Evolutionary conservation across 2,797 vertebrate genomes (phyloP).

Genomic region (Gephyroberyx darwinii): DNA sequence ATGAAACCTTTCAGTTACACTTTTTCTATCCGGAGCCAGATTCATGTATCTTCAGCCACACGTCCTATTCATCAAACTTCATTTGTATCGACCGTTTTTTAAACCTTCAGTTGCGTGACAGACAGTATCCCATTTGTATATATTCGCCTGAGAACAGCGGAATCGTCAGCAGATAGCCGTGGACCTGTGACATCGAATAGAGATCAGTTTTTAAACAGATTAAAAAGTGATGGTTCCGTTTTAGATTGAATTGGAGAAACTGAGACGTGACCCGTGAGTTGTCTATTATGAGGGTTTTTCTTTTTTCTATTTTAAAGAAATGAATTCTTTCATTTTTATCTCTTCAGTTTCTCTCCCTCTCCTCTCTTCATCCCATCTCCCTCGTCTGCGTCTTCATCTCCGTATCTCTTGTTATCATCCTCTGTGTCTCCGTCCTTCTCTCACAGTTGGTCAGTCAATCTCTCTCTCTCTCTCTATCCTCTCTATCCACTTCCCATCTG

Average conservation of each 20-base stretch:
- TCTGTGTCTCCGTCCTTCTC: not conserved
- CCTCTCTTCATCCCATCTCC: no score
- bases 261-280: conserved; percentile 28
- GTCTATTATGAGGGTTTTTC: conserved; percentile 39
- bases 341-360: no score
- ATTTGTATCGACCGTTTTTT: conserved; percentile 63
- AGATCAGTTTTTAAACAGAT: conserved; percentile 61
- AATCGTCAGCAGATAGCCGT: conserved; percentile 47
- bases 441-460: not conserved
- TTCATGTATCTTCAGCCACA: conserved; percentile 8
- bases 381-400: no score
- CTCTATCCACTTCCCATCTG: conserved; percentile 21
- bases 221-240: conserved; percentile 52
- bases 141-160: conserved; percentile 57
- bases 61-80: conserved; percentile 36
- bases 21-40: conserved; percentile 26
- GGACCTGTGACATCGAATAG: conserved; percentile 41
- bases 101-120: conserved; percentile 32
- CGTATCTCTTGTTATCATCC: not conserved
- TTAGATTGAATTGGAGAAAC: conserved; percentile 50
- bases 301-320: conserved; percentile 35
- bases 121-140: conserved; percentile 52
- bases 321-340: not conserved
- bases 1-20: conserved; percentile 32
- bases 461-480: not conserved